Conservation (phyloP, 2,797 vertebrate species). For the Ambastaia sidthimunki region DNA sequence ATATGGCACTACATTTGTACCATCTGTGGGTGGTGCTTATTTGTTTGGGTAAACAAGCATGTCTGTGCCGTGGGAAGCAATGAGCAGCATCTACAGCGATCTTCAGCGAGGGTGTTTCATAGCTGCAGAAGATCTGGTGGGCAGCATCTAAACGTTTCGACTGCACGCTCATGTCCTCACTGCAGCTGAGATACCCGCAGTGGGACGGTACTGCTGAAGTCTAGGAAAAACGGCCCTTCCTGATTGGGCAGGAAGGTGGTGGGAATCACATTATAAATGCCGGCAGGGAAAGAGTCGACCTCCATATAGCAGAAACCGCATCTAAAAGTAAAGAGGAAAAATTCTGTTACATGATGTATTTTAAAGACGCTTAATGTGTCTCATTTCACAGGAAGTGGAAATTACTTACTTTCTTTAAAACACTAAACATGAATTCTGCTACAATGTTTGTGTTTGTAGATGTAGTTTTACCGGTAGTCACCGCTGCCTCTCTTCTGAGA, state of each 20-base stretch:
- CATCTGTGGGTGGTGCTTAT: conserved; percentile 9
- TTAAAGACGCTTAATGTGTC: neutral
- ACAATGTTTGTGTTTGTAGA: neutral
- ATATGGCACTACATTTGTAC: conserved; percentile 11
- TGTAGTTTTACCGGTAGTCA: conserved; percentile 88
- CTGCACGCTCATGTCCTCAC: conserved; percentile 68
- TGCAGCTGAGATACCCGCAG: conserved; percentile 92
- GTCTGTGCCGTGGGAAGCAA: conserved; percentile 1
- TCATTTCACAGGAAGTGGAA: neutral
- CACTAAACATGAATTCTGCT: neutral
- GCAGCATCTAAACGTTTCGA: neutral
- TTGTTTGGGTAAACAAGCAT: conserved; percentile 10
- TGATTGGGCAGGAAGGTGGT: conserved; percentile 97
- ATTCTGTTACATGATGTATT: neutral
- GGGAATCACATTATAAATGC: conserved; percentile 93
- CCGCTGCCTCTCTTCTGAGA: conserved; percentile 91
- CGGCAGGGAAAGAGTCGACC: conserved; percentile 83
- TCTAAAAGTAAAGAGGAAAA: conserved; percentile 67
- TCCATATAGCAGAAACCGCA: conserved; percentile 98
- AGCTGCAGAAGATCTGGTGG: neutral
- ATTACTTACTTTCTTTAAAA: neutral
- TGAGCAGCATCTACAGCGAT: neutral
- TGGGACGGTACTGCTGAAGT: conserved; percentile 84
- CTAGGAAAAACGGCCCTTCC: conserved; percentile 97
- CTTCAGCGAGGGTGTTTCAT: neutral